phyloP scores from a whole-genome alignment of 2,888 invertebrate species.

The Synanthedon formicaeformis region DNA sequence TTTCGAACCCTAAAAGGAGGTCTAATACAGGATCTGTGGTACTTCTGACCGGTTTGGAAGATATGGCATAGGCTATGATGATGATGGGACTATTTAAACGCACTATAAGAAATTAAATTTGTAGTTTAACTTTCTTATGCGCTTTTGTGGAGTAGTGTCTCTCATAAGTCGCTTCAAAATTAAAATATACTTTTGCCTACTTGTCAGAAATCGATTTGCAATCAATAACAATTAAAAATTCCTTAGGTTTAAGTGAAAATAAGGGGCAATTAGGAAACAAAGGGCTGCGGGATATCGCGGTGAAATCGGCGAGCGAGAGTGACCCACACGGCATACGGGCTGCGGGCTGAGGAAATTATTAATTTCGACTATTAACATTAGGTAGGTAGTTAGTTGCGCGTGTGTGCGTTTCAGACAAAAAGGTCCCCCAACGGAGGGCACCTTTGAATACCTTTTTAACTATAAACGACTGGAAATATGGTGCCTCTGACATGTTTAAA shows the following conservation, averaged over 20 bases:
- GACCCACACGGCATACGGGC: slow-evolving; percentile 45
- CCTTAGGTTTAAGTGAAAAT: slow-evolving; percentile 8
- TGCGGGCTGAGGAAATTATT: slow-evolving; percentile 43
- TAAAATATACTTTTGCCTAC: background rate
- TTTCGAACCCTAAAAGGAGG: too few species aligned
- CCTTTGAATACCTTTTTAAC: slow-evolving; percentile 34
- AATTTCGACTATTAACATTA: slow-evolving; percentile 52
- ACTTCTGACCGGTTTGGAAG: too few species aligned
- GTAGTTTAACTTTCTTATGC: too few species aligned
- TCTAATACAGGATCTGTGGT: too few species aligned
- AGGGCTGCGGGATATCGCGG: slow-evolving; percentile 31
- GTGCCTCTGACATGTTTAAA: slow-evolving; percentile 29
- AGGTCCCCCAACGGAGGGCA: slow-evolving; percentile 29
- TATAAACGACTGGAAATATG: slow-evolving; percentile 25
- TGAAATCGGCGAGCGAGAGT: slow-evolving; percentile 15
- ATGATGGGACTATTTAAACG: too few species aligned
- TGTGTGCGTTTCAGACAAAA: slow-evolving; percentile 37
- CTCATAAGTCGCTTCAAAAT: background rate
- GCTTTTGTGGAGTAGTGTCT: background rate
- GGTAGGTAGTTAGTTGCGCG: slow-evolving; percentile 15
- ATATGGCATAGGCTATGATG: too few species aligned
- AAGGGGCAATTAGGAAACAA: slow-evolving; percentile 43
- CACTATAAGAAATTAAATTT: too few species aligned
- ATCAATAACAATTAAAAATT: background rate
- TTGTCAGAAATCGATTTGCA: background rate